Evolutionary conservation across 1,140 invertebrate species (phyloP).

Genomic region (Drosophila kurseongensis): DNA sequence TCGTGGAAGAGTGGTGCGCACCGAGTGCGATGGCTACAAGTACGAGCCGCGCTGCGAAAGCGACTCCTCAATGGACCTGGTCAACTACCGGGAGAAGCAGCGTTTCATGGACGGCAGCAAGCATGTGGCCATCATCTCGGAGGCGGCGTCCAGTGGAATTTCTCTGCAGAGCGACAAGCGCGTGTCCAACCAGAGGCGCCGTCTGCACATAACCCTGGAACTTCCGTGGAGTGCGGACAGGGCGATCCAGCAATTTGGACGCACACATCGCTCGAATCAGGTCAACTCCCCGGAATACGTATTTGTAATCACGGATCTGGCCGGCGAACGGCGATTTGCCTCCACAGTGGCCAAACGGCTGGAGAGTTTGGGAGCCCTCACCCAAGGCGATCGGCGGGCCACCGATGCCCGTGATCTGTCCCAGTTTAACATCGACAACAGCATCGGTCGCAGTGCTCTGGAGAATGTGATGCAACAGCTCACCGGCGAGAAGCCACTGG

Average conservation of each 20-base stretch:
- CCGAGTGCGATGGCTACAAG: constrained; percentile 92
- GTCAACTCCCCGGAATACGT: constrained; percentile 99
- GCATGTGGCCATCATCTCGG: constrained; percentile 99
- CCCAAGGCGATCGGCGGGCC: constrained; percentile 98
- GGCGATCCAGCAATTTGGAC: constrained; percentile 99
- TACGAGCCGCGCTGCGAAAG: constrained; percentile 97
- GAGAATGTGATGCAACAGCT: constrained; percentile 96
- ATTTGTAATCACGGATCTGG: constrained; percentile 98
- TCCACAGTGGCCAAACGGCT: constrained; percentile 97
- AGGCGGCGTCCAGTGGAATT: constrained; percentile 99
- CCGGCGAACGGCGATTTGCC: constrained; percentile 97
- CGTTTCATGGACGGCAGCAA: constrained; percentile 99
- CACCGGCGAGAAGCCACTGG: constrained; percentile 88
- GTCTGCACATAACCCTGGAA: constrained; percentile 99
- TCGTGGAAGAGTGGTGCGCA: constrained; percentile 97
- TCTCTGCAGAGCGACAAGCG: constrained; percentile 96
- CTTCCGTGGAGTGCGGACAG: constrained; percentile 99
- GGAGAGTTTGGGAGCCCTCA: constrained; percentile 97
- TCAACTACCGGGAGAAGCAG: constrained; percentile 95
- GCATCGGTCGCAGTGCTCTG: constrained; percentile 95
- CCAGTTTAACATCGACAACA: constrained; percentile 99
- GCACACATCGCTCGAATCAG: constrained; percentile 90
- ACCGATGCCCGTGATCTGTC: constrained; percentile 98
- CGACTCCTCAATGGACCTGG: constrained; percentile 96
- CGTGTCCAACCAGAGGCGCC: constrained; percentile 94